Evolutionary conservation across 2,888 invertebrate species (phyloP).

Genomic region (Cheilosia pagana): DNA sequence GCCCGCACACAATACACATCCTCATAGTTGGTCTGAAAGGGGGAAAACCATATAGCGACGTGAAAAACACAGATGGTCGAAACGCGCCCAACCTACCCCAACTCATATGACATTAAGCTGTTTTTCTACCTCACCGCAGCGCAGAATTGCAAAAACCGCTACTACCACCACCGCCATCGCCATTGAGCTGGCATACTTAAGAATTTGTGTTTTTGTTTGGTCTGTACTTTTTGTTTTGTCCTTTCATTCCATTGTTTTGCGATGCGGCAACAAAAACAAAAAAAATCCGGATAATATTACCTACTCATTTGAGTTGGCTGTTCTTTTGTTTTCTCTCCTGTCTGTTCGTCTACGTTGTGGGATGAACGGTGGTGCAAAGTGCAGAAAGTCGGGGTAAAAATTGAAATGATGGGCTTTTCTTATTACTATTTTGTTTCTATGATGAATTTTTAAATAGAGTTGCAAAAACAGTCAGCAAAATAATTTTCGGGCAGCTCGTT

Average conservation of each 20-base stretch:
- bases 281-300: constrained; percentile 13
- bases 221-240: constrained; percentile 3
- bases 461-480: too few relatives aligned
- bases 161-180: background rate
- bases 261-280: constrained; percentile 17
- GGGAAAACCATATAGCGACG: background rate
- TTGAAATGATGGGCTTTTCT: background rate
- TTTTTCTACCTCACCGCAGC: constrained; percentile 4
- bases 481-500: too few relatives aligned
- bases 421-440: too few relatives aligned
- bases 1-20: too few relatives aligned
- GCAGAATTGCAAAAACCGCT: background rate
- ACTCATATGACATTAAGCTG: constrained; percentile 16
- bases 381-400: background rate
- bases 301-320: constrained; percentile 1
- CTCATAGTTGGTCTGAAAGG: background rate
- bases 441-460: too few relatives aligned
- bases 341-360: background rate
- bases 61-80: constrained; percentile 10
- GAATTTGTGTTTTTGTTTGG: background rate
- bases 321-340: background rate
- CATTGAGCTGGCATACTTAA: too few relatives aligned
- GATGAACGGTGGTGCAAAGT: background rate
- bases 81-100: constrained; percentile 27
- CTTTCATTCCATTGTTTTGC: constrained; percentile 19